Evolutionary conservation across 2,113 vertebrate genomes (phyloP).

Genomic region (Cercocebus atys): DNA sequence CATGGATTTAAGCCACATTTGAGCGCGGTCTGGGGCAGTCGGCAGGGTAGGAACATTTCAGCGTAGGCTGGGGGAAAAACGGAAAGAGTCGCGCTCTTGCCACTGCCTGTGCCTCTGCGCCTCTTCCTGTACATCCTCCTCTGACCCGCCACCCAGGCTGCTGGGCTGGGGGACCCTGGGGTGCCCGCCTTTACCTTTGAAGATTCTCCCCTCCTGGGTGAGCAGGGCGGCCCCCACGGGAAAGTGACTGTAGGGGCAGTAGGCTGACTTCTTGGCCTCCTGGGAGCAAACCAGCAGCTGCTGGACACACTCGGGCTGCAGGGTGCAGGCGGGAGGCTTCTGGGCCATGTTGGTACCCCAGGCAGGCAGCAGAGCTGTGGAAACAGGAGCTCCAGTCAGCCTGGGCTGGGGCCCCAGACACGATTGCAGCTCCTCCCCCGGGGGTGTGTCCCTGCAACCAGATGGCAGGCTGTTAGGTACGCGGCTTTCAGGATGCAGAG

Average conservation of each 20-base stretch:
- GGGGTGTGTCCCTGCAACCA: constrained; percentile 18
- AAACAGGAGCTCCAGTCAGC: fast-evolving
- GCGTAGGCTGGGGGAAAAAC: fast-evolving
- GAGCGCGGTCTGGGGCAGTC: neutral
- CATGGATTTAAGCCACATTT: neutral
- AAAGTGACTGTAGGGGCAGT: constrained; percentile 95
- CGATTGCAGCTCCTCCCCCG: constrained; percentile 50
- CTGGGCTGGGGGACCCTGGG: neutral
- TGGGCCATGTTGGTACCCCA: constrained; percentile 53
- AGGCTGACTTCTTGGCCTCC: constrained; percentile 89
- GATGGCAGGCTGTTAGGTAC: neutral
- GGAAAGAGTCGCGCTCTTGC: too few species aligned
- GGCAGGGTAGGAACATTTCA: neutral
- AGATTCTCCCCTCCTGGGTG: constrained; percentile 88
- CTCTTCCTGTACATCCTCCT: neutral
- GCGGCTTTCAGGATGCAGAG: fast-evolving
- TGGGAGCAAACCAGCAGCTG: constrained; percentile 86
- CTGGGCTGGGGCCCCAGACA: neutral
- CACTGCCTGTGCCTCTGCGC: neutral
- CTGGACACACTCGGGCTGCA: constrained; percentile 75
- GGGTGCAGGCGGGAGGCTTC: neutral
- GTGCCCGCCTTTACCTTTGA: constrained; percentile 86
- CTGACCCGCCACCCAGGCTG: neutral
- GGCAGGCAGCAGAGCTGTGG: neutral
- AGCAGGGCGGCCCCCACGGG: constrained; percentile 93